Evolutionary conservation across 2,797 vertebrate species (phyloP).

Genomic region (Novumbra hubbsi): DNA sequence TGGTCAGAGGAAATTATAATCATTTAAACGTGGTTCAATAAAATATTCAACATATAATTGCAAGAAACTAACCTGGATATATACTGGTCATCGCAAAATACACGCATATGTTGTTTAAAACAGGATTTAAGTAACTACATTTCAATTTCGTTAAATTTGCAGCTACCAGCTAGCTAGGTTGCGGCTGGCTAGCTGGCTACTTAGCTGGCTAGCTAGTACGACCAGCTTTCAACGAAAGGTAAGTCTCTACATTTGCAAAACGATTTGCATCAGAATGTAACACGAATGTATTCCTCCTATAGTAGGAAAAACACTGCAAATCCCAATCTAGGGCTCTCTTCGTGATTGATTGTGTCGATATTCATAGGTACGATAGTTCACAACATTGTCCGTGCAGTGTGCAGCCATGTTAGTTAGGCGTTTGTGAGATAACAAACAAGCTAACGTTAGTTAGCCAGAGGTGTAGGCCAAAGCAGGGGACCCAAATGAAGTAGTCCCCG

Average conservation of each 20-base stretch:
- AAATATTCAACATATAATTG: slow-evolving; percentile 4
- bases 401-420: not conserved
- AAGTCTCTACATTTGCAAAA: not conserved
- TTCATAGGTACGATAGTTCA: not conserved
- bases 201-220: slow-evolving; percentile 14
- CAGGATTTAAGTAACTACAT: not conserved
- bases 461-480: slow-evolving; percentile 7
- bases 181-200: slow-evolving; percentile 18
- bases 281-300: not conserved
- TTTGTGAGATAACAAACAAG: not conserved
- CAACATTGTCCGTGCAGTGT: not conserved
- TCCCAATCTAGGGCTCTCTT: not conserved
- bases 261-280: not conserved
- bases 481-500: not conserved
- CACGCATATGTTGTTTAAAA: not conserved
- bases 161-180: slow-evolving; percentile 11
- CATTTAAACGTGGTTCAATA: slow-evolving; percentile 5
- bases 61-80: slow-evolving; percentile 4
- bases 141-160: slow-evolving; percentile 10
- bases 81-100: slow-evolving; percentile 1
- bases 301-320: not conserved
- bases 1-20: slow-evolving; percentile 11
- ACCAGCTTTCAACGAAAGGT: slow-evolving; percentile 8
- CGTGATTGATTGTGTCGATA: not conserved
- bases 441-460: not conserved